Percentiles rank a stretch among this genome's conserved stretches.
Conservation (phyloP, 2,113 vertebrate species). For the Struthio camelus region DNA sequence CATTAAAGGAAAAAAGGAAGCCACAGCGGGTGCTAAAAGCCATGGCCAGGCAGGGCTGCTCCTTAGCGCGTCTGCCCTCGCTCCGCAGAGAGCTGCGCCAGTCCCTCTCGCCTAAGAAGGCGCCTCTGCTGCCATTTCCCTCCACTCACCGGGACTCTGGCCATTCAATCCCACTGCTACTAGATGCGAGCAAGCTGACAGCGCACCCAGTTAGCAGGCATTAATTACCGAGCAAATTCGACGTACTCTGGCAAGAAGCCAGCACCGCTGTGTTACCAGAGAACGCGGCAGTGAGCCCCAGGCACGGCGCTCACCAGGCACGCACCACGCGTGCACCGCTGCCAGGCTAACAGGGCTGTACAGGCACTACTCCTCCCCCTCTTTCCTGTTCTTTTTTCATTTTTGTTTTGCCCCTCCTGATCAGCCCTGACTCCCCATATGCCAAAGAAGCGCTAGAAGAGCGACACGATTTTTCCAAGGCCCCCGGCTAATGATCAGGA, state of each 20-base stretch:
- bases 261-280: accelerated
- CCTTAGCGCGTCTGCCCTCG: accelerated
- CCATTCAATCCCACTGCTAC: neutral
- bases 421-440: neutral
- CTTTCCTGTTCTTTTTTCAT: neutral
- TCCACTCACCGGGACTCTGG: accelerated
- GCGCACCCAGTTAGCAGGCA: neutral
- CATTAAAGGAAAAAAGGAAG: neutral
- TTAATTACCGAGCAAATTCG: accelerated
- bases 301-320: neutral
- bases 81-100: accelerated
- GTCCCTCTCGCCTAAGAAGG: accelerated
- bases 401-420: neutral
- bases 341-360: neutral
- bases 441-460: neutral
- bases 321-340: accelerated
- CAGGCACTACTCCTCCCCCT: neutral
- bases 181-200: accelerated
- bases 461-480: slow-evolving; percentile 56
- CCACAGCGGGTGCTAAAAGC: accelerated
- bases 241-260: neutral
- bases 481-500: slow-evolving; percentile 15
- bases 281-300: accelerated
- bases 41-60: accelerated
- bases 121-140: neutral